A percentile compares a stretch with the other conserved stretches of the same genome.
These are phyloP conservation scores for Harpagoxenus sublaevis DNA, from an alignment of 2,888 invertebrate genomes.

Conservation along the genomic window DNA sequence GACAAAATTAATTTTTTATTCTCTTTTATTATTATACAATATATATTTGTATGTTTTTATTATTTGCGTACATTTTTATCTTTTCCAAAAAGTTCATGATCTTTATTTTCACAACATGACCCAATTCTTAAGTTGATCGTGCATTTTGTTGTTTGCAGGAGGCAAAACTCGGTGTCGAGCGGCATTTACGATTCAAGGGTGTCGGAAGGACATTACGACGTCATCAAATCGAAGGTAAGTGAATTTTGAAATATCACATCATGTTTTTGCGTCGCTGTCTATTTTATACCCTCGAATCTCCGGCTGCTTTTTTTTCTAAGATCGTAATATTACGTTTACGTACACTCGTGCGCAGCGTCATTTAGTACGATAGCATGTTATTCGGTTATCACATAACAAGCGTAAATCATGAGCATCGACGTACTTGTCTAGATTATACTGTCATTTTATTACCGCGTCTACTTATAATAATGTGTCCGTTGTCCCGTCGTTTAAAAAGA, in stretches of 20 bases:
- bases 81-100: background rate
- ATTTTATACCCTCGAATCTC: background rate
- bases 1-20: background rate
- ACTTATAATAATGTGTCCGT: background rate
- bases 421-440: background rate
- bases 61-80: background rate
- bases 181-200: slow-evolving; percentile 81
- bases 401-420: background rate
- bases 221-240: slow-evolving; percentile 85
- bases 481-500: slow-evolving; percentile 4
- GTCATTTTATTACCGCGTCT: slow-evolving; percentile 8
- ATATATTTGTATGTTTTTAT: background rate
- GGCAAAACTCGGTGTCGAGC: slow-evolving; percentile 80
- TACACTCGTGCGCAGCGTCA: background rate
- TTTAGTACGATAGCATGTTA: slow-evolving; percentile 13
- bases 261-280: background rate
- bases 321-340: background rate
- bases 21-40: background rate
- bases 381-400: background rate
- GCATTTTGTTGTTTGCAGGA: slow-evolving; percentile 63
- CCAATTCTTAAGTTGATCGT: background rate
- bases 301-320: background rate
- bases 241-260: background rate
- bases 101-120: background rate
- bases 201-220: slow-evolving; percentile 85